Base-by-base conservation (phyloP, 2,888 invertebrate species). In the Phengaris alcon region DNA sequence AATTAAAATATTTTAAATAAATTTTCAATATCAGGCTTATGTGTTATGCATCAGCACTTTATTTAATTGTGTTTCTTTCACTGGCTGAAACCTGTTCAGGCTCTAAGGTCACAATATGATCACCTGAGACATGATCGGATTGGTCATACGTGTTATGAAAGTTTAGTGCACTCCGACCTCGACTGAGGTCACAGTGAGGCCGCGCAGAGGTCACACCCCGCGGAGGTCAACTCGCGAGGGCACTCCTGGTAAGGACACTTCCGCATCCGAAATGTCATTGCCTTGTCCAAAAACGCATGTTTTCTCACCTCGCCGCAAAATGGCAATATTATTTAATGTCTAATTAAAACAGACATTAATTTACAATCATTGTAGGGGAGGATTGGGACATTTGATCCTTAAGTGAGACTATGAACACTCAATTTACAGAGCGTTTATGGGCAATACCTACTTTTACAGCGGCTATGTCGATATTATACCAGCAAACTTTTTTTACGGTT, bases 131-230 rank as follows among this genome's bases (percentile, higher is more conserved):
- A 72, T 48, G 51, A 22, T 57, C 70, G 68, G 64, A 75, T 75
- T 77, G 77, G 76, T 78, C 77, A 76, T 76, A 73, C 76, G 74
- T 74, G 79, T 81, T 80, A 78, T 80, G 81, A 81, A 81, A 81
- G 81, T 81, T 80, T 77, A 79, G 69, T 79, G 79, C 79, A 79
- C 80, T 78, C 69, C 76, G 74, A 76, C 81, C 80, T 80, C 79
- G 75, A 73, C 74, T 77, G 77, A 80, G 80, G 81, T 80, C 78
- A 64, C 46, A 51, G 68, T 77, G 74, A 80, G 81, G 80, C 79
- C 79, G 74, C 68, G 35, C 73, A 77, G 79, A 80, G 80, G 80
- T 76, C 79, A 55, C 77, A 69, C 68, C 64, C 59, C 69, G 69
- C 54, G 68, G 54, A 74, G 78, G 78, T 78, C 76, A 76, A 68